Base-by-base conservation (phyloP, 2,113 vertebrate genomes). In the Spea bombifrons region DNA sequence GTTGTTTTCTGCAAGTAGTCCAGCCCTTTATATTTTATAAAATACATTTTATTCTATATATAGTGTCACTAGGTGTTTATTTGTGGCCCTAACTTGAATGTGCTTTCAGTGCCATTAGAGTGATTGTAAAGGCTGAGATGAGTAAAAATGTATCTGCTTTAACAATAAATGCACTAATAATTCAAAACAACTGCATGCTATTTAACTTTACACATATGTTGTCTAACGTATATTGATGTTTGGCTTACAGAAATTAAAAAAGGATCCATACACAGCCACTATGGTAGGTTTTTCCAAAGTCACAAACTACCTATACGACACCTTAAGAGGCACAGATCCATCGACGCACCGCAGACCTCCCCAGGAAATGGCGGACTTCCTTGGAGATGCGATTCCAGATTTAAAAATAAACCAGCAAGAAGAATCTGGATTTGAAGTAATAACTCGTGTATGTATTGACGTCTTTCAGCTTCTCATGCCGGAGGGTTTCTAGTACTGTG, bases 321-420 rank as follows among this genome's bases (percentile, higher is more conserved):
- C 94, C 6, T 93, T 98, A 81, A 91, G 95, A 50, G 92, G 88
- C 73, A 86, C 87, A 0, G 97, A 98, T 83, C 74, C 88, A 45
- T 91, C 93, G 73, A 88, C 87, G 81, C 93, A 94, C 59, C 94
- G 94, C 75, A 94, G 95, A 59, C 97, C 97, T 53, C 91, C 92
- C 0, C 94, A 96, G 83, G 96, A 98, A 85, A 92, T 96, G 92
- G 95, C 95, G 0, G 94, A 97, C 83, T 90, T 96, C 72, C 87
- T 98, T 81, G 94, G 89, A 16, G 97, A 99, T 83, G 90, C 95
- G 71, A 97, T 99, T 86, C 94, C 96, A 15, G 97, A 94, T 0
- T 90, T 99, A 82, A 96, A 97, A 88, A 97, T 99, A 87, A 97
- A 97, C 87, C 97, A 99, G 76, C 96, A 98, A 87, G 96, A 98